Evolutionary conservation across 2,113 vertebrate genomes (phyloP), one percentile per base, ranked within the genome.

Genomic region (Salvelinus namaycush): DNA sequence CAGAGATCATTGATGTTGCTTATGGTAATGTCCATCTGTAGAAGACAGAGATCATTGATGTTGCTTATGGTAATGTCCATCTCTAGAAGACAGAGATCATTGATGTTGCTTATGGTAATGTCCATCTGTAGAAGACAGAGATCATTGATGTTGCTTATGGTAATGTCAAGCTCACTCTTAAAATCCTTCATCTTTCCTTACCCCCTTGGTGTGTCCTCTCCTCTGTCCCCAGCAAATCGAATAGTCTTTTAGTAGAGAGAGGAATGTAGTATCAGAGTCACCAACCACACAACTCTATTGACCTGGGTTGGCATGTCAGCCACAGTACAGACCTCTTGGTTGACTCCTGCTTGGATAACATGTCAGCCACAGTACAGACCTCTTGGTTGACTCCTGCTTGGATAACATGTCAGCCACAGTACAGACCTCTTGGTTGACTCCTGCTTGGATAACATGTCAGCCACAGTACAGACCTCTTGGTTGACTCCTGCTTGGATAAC

Each of bases 211-310:
- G 74, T 75, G 71, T 79, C 75, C 83, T 13, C 0, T 73, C 4
- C 75, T 77, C 74, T 79, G 76, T 84, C 16, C 0, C 74, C 8
- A 57, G 27, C 8, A 57, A 64, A 75, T 76, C 85, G 83, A 79
- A 51, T 39, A 83, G 79, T 82, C 76, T 84, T 51, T 85, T 79
- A 87, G 77, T 84, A 75, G 83, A 80, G 79, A 72, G 82, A 5
- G 24, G 0, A 39, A 48, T 39, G 74, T 79, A 74, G 85, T 90
- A 89, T 88, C 89, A 87, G 77, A 75, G 79, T 78, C 76, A 81
- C 82, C 88, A 74, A 79, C 83, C 64, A 78, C 86, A 92, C 87
- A 84, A 92, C 90, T 81, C 60, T 88, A 92, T 92, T 78, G 91
- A 92, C 27, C 91, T 62, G 79, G 39, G 78, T 78, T 86, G 80